A percentile compares a stretch with the other conserved stretches of the same genome.
phyloP scores from a whole-genome alignment of 2,113 vertebrate species.

The Hucho hucho region DNA sequence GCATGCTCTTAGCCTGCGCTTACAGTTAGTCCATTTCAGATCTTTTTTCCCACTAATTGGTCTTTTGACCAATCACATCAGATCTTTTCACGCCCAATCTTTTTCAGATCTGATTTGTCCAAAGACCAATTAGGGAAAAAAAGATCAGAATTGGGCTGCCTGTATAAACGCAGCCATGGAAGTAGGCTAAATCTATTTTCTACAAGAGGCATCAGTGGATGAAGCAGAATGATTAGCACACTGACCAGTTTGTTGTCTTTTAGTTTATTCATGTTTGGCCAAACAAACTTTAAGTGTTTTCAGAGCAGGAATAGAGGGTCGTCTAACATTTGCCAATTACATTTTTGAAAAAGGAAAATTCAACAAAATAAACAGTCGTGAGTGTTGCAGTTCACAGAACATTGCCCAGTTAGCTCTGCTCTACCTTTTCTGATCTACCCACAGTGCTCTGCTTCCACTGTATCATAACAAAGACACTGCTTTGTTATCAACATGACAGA shows the following conservation, averaged over 20 bases:
- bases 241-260: constrained; percentile 27
- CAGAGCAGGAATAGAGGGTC: constrained; percentile 33
- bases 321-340: constrained; percentile 44
- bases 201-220: not conserved
- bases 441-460: constrained; percentile 12
- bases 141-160: too few relatives aligned
- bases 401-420: not conserved
- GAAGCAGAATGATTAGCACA: constrained; percentile 27
- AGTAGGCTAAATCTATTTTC: too few relatives aligned
- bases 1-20: too few relatives aligned
- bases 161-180: too few relatives aligned
- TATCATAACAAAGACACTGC: constrained; percentile 8
- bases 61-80: too few relatives aligned
- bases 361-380: constrained; percentile 14
- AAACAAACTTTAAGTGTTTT: constrained; percentile 53
- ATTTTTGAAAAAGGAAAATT: constrained; percentile 33
- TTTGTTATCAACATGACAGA: constrained; percentile 21
- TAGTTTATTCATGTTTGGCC: constrained; percentile 63
- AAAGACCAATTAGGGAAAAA: too few relatives aligned
- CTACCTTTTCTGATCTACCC: not conserved
- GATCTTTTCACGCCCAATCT: too few relatives aligned
- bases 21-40: too few relatives aligned
- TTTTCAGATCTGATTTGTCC: too few relatives aligned
- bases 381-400: constrained; percentile 4
- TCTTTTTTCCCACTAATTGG: too few relatives aligned